Evolutionary conservation across 1,140 invertebrate species (phyloP).

Genomic region (Sinonovacula constricta): DNA sequence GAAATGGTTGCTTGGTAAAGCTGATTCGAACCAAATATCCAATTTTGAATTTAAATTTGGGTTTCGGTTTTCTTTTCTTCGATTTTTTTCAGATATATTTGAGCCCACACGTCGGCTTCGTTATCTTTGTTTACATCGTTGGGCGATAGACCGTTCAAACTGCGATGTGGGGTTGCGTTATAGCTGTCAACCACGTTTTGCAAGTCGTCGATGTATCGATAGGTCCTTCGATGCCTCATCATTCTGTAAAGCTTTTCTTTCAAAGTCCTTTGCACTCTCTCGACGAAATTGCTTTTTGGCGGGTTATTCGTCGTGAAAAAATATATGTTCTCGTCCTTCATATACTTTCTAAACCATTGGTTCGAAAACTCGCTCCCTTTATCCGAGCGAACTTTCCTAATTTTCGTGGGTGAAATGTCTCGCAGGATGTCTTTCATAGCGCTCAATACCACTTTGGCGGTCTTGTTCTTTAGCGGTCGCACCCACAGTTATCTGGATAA

Average conservation of each 20-base stretch:
- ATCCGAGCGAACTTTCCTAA: conserved; percentile 29
- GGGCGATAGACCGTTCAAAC: conserved; percentile 40
- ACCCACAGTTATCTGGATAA: conserved; percentile 50
- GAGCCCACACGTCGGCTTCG: no score
- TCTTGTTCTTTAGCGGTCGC: conserved; percentile 50
- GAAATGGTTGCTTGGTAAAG: no score
- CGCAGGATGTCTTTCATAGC: conserved; percentile 43
- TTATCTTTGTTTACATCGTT: no score
- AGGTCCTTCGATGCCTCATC: conserved; percentile 18
- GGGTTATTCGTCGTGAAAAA: conserved; percentile 41
- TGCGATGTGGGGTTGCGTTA: conserved; percentile 47
- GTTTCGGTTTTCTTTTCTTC: no score
- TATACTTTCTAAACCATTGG: conserved; percentile 24
- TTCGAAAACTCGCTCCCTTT: conserved; percentile 49
- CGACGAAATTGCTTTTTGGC: no score
- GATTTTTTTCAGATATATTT: no score
- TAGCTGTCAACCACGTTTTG: conserved; percentile 46
- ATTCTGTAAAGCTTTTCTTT: no score
- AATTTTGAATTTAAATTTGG: no score
- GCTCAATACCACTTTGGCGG: conserved; percentile 39
- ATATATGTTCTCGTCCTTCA: conserved; percentile 30
- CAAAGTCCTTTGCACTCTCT: no score
- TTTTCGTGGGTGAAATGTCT: neutral
- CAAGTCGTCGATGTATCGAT: conserved; percentile 30
- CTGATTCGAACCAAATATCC: no score